Evolutionary conservation across 2,888 invertebrate genomes (phyloP), one percentile per base, ranked within the genome.

Genomic region (Icerya purchasi): DNA sequence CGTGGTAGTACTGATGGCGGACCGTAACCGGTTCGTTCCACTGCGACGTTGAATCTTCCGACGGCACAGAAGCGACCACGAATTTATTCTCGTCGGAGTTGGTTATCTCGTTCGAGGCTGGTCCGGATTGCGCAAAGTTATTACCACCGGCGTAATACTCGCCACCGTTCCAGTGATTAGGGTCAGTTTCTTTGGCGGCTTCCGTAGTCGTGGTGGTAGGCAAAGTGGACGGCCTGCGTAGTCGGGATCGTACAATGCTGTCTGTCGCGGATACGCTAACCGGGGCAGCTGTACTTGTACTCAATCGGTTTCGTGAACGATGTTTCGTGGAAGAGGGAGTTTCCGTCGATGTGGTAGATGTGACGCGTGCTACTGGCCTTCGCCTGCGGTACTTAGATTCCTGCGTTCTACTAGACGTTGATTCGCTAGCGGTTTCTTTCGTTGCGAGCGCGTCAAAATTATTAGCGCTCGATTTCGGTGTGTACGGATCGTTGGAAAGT

Each of bases 181-280:
- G 54, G 20, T 61, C 57, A 21, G 50, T 22, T n/a, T 36, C 61
- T 10, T 22, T 50, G 2, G 23, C 53, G 18, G 61, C 57, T 36
- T 61, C 61, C 14, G 64, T 69, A 14, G 63, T 61, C 8, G 64
- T 65, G 19, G 66, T 64, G 5, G 65, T 66, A 49, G 70, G 68
- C 65, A 68, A 76, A 3, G 62, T 61, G 2, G 64, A 61, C 5
- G 64, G 65, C 20, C 64, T 62, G 20, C 63, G 56, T 5, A 62
- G 63, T 20, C 66, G 60, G 19, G 65, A 62, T 53, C 65, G 54
- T 25, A n/a, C 14, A 36, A 36, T 36, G 14, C 36, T 36, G 5
- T 60, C n/a, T n/a, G n/a, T n/a, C n/a, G n/a, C n/a, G n/a, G n/a
- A n/a, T n/a, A n/a, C 62, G 5, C 59, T 62, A 1, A 58, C 58